Percentiles rank a stretch among this genome's conserved stretches.
Evolutionary conservation across 2,113 vertebrate species (phyloP).

Genomic region (Camelus dromedarius): DNA sequence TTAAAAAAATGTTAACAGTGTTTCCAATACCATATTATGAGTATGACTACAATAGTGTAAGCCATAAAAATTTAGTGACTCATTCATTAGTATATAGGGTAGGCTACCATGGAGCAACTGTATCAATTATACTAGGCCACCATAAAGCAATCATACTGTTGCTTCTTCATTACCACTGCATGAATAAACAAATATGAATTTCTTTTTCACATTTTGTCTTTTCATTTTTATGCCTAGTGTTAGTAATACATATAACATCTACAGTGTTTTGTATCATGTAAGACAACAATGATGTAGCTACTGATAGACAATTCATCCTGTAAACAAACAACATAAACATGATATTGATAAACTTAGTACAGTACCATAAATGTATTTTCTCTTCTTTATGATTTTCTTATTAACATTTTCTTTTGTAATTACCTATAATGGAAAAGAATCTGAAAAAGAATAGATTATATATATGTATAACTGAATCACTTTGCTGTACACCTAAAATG

Average conservation of each 20-base stretch:
- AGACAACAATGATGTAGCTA: not conserved
- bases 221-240: not conserved
- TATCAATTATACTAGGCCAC: not conserved
- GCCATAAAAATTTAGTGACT: not conserved
- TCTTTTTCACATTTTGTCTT: not conserved
- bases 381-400: not conserved
- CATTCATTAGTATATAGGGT: not conserved
- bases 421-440: too few species aligned
- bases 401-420: not conserved
- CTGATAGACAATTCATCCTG: not conserved
- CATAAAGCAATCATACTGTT: not conserved
- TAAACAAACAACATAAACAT: not conserved
- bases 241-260: not conserved
- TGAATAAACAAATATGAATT: not conserved
- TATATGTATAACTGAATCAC: too few species aligned
- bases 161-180: not conserved
- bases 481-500: too few species aligned
- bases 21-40: not conserved
- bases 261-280: not conserved
- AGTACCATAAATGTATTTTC: not conserved
- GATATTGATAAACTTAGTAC: not conserved
- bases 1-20: not conserved
- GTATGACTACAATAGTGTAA: not conserved
- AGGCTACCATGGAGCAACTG: not conserved
- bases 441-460: too few species aligned